Evolutionary conservation across 35 echinoderm and acorn worm species (phyloP).

Genomic region (Lytechinus pictus): DNA sequence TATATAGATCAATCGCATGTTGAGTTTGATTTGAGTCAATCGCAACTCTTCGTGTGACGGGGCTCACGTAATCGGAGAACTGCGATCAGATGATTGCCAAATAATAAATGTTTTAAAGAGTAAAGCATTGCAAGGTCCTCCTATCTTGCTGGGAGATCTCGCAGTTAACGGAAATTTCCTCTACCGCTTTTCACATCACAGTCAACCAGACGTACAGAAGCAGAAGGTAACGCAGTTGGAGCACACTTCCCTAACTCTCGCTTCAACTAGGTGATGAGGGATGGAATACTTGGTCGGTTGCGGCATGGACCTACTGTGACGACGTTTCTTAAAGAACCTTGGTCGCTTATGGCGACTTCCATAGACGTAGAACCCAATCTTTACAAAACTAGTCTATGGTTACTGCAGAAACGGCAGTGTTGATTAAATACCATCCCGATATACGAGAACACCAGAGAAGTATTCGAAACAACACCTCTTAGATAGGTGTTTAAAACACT

Average conservation of each 20-base stretch:
- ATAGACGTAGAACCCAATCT: too few species aligned
- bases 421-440: too few species aligned
- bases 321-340: background rate
- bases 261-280: background rate
- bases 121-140: background rate
- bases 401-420: too few species aligned
- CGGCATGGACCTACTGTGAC: too few species aligned
- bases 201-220: background rate
- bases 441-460: too few species aligned
- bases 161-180: background rate
- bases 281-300: background rate
- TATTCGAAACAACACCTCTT: too few species aligned
- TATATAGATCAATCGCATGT: too few species aligned
- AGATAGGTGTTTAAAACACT: too few species aligned
- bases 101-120: background rate
- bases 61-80: too few species aligned
- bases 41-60: too few species aligned
- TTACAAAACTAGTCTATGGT: too few species aligned
- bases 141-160: background rate
- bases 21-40: too few species aligned
- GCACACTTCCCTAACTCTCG: background rate
- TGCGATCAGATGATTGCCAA: background rate
- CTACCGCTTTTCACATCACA: conserved; percentile 9
- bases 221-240: background rate
- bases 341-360: background rate